Conservation (phyloP, 2,888 invertebrate species). For the Drosophila anomalata region DNA sequence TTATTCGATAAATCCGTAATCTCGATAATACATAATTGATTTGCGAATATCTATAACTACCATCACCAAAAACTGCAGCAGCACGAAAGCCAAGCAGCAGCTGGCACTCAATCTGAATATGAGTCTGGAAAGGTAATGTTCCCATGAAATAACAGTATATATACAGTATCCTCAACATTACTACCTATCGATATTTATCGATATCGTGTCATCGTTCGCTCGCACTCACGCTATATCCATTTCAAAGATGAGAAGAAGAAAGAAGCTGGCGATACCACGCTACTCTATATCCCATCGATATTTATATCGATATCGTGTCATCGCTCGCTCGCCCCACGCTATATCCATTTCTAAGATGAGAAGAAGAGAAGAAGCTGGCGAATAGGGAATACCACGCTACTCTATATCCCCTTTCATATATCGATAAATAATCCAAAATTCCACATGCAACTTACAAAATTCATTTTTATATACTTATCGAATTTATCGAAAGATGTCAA, state of each 20-base stretch:
- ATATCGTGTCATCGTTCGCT: slow-evolving; percentile 18
- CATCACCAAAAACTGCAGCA: slow-evolving; percentile 51
- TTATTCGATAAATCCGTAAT: slow-evolving; percentile 31
- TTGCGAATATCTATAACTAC: slow-evolving; percentile 33
- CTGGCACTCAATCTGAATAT: slow-evolving; percentile 63
- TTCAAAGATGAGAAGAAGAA: slow-evolving; percentile 10
- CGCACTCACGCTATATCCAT: slow-evolving; percentile 27
- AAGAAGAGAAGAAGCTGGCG: slow-evolving; percentile 61
- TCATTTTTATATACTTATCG: slow-evolving; percentile 37
- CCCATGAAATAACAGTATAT: slow-evolving; percentile 32
- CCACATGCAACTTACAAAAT: slow-evolving; percentile 24
- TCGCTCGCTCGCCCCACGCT: slow-evolving; percentile 28
- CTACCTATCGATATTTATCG: slow-evolving; percentile 14
- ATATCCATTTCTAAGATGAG: slow-evolving; percentile 26
- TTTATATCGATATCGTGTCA: slow-evolving; percentile 21
- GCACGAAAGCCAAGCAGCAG: slow-evolving; percentile 70
- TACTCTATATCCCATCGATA: slow-evolving; percentile 38
- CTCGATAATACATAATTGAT: slow-evolving; percentile 35
- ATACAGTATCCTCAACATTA: slow-evolving; percentile 16
- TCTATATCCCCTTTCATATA: slow-evolving; percentile 3
- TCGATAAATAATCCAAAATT: slow-evolving; percentile 9
- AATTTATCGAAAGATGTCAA: slow-evolving; percentile 43
- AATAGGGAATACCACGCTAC: slow-evolving; percentile 82
- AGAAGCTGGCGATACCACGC: slow-evolving; percentile 77
- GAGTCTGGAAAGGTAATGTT: slow-evolving; percentile 74